Evolutionary conservation across 2,797 vertebrate species (phyloP).

Genomic region (Staurois parvus): DNA sequence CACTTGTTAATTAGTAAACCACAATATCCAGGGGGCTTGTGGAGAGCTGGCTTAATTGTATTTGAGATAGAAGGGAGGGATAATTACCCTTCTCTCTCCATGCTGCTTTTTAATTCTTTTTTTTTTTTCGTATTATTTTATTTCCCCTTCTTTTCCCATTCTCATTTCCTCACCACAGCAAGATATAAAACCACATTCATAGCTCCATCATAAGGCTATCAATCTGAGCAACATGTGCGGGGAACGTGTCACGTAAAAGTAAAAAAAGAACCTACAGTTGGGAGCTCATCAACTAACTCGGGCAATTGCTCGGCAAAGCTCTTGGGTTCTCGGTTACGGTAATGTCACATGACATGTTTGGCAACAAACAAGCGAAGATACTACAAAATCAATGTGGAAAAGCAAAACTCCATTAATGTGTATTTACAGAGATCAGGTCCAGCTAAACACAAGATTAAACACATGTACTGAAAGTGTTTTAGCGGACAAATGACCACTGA

Average conservation of each 20-base stretch:
- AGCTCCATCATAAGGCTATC: constrained; percentile 31
- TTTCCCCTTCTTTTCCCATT: constrained; percentile 46
- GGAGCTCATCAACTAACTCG: neutral
- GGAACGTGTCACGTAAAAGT: neutral
- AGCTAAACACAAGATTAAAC: neutral
- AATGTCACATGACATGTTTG: constrained; percentile 49
- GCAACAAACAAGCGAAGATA: constrained; percentile 41
- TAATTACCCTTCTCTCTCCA: constrained; percentile 74
- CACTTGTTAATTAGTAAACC: constrained; percentile 83
- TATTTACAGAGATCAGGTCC: neutral
- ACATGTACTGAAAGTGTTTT: neutral
- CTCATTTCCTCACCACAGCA: constrained; percentile 56
- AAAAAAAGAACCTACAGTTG: neutral
- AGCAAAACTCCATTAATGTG: constrained; percentile 16
- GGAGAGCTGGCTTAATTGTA: constrained; percentile 78
- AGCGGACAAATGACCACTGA: neutral
- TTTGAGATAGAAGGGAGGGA: constrained; percentile 77
- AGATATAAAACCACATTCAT: constrained; percentile 49
- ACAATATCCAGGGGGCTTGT: constrained; percentile 77
- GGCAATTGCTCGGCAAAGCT: neutral
- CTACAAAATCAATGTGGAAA: constrained; percentile 17
- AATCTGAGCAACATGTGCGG: neutral
- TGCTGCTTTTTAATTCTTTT: constrained; percentile 75
- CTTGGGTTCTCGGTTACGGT: neutral
- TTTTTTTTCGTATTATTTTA: constrained; percentile 62